Percentiles rank a stretch among this genome's conserved stretches.
Evolutionary conservation across 2,797 vertebrate species (phyloP).

Genomic region (Thripadectes ignobilis): DNA sequence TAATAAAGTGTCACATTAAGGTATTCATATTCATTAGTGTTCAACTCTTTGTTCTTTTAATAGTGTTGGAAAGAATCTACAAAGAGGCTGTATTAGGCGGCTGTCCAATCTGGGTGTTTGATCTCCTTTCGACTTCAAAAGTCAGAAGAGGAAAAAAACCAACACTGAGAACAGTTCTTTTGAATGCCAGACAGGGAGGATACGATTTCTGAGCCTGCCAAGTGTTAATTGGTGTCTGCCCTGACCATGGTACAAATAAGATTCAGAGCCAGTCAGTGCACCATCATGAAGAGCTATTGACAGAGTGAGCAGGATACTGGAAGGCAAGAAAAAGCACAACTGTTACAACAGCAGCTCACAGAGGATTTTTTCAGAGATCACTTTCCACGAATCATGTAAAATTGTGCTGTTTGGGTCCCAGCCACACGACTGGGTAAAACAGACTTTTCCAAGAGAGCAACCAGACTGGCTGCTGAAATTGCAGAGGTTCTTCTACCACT

Average conservation of each 20-base stretch:
- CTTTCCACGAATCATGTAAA: not conserved
- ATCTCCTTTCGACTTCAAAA: slow-evolving; percentile 73
- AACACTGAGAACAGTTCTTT: slow-evolving; percentile 66
- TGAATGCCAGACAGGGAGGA: slow-evolving; percentile 71
- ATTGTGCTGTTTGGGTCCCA: not conserved
- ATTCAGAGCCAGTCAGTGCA: slow-evolving; percentile 72
- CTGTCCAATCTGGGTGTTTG: slow-evolving; percentile 75
- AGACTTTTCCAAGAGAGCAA: not conserved
- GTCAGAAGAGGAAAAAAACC: slow-evolving; percentile 9
- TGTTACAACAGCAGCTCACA: slow-evolving; percentile 27
- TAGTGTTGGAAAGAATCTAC: slow-evolving; percentile 74
- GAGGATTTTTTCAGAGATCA: slow-evolving; percentile 30
- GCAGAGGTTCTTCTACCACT: not conserved
- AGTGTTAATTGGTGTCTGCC: slow-evolving; percentile 80
- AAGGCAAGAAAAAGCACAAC: slow-evolving; percentile 46
- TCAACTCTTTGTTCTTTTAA: slow-evolving; percentile 77
- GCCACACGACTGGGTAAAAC: not conserved
- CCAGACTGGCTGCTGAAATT: not conserved
- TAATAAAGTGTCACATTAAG: slow-evolving; percentile 69
- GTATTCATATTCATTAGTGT: slow-evolving; percentile 73
- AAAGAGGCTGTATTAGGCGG: slow-evolving; percentile 75
- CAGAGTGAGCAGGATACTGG: slow-evolving; percentile 59
- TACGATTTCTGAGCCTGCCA: slow-evolving; percentile 74
- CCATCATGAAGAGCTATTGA: slow-evolving; percentile 63
- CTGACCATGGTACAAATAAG: slow-evolving; percentile 65